Conservation (phyloP, 2,888 invertebrate genomes). For the Nomada ferruginata region DNA sequence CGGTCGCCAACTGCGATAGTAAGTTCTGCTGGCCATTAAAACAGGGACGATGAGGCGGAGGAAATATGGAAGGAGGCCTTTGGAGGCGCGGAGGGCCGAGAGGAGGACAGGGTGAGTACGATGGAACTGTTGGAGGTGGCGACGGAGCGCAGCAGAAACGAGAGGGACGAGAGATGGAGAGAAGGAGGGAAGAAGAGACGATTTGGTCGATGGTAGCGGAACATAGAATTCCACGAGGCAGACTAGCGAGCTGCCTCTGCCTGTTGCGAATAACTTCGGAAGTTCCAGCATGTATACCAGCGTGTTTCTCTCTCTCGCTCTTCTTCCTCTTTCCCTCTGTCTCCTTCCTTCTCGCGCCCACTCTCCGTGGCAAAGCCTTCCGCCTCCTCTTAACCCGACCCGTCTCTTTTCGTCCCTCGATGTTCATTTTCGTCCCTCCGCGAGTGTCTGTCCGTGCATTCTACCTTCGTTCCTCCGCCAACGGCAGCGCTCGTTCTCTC, state of each 20-base stretch:
- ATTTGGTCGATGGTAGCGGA: slow-evolving; percentile 33
- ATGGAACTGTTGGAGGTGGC: slow-evolving; percentile 44
- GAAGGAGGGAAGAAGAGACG: slow-evolving; percentile 16
- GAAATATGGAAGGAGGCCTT: slow-evolving; percentile 39
- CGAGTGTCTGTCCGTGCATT: not conserved
- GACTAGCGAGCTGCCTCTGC: slow-evolving; percentile 75
- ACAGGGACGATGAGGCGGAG: slow-evolving; percentile 58
- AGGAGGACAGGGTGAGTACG: slow-evolving; percentile 33
- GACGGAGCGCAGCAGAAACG: slow-evolving; percentile 24
- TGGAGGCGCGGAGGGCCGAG: slow-evolving; percentile 27
- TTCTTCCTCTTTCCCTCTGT: slow-evolving; percentile 39
- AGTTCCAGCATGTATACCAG: slow-evolving; percentile 68
- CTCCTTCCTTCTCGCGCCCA: slow-evolving; percentile 11
- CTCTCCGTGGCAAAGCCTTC: slow-evolving; percentile 14
- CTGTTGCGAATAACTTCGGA: slow-evolving; percentile 78
- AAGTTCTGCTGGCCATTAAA: slow-evolving; percentile 70
- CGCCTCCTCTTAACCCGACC: slow-evolving; percentile 3
- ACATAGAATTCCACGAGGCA: slow-evolving; percentile 73
- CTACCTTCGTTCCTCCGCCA: not conserved
- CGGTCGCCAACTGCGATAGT: slow-evolving; percentile 45
- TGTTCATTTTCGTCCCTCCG: not conserved
- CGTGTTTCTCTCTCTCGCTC: slow-evolving; percentile 42
- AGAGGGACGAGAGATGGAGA: not conserved
- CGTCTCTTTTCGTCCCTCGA: slow-evolving; percentile 16
- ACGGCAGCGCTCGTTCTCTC: not conserved